Evolutionary conservation across 2,888 invertebrate genomes (phyloP), one percentile per base, ranked within the genome.

Genomic region (Acrobasis repandana): DNA sequence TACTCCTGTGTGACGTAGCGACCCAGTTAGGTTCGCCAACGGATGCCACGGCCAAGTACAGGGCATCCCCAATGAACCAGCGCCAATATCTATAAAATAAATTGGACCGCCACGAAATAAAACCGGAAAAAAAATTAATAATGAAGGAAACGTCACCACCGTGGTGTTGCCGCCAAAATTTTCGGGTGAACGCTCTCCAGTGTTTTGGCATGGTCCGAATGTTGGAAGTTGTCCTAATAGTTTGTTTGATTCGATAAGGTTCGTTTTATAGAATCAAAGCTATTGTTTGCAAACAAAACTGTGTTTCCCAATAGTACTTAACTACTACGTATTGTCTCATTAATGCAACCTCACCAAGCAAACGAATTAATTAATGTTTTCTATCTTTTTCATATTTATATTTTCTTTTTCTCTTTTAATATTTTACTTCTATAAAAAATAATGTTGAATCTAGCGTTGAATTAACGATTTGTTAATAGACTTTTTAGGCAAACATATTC

Each of bases 81-180:
- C 79, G 91, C 91, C 92, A 92, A 92, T 91, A 90, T 91, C 92
- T 91, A 92, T 92, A 90, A 92, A 92, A 92, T 88, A 91, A 92
- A 92, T 92, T 85, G 85, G 85, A 84, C 81, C 78, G 82, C 69
- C 67, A 75, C 75, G 79, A 76, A 83, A 85, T 85, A 85, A 85
- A 81, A 79, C 76, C 77, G 76, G 76, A 86, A 88, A 90, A 28
- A 88, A 90, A 89, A 51, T 82, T 75, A 82, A 85, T 90, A 87
- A 89, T 87, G 85, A 88, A 86, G 90, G 82, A 87, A 86, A 83
- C 88, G 85, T 85, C 83, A 86, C 75, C 74, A 73, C 67, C 65
- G 70, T 67, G 63, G 67, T 86, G 82, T 88, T 88, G 83, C 87
- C 88, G 91, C 90, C 90, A 91, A 91, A 89, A 90, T 77, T 71